Conservation (phyloP, 2,888 invertebrate genomes). For the Sisyra nigra region DNA sequence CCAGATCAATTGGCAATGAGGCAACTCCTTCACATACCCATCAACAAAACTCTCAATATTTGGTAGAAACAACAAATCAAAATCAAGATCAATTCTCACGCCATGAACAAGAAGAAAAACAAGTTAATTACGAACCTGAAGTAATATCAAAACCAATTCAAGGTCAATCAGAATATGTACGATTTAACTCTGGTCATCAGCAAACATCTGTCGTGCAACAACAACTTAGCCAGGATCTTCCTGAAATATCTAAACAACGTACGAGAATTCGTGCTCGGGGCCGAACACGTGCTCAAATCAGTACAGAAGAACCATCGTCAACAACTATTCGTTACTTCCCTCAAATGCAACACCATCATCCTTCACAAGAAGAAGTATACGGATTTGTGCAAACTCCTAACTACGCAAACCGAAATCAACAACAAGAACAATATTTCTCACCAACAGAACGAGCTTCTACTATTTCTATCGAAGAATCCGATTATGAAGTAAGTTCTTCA, state of each 20-base stretch:
- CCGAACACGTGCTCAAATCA: too few relatives aligned
- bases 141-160: conserved; percentile 12
- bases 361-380: conserved; percentile 25
- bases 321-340: too few relatives aligned
- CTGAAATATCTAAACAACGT: conserved; percentile 11
- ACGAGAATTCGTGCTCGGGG: conserved; percentile 14
- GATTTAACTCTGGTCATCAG: conserved; percentile 14
- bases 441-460: conserved; percentile 5
- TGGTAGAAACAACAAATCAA: neutral
- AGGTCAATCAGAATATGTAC: conserved; percentile 12
- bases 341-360: too few relatives aligned
- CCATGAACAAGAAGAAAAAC: neutral
- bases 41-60: neutral
- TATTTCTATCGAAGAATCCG: neutral
- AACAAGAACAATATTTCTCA: conserved; percentile 4
- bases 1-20: neutral
- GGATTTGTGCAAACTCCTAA: conserved; percentile 29
- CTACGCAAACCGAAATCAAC: neutral
- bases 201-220: conserved; percentile 14
- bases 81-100: neutral
- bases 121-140: conserved; percentile 9
- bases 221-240: conserved; percentile 12
- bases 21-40: neutral
- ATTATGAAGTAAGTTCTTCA: conserved; percentile 2
- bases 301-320: too few relatives aligned